Evolutionary conservation across 2,113 vertebrate species (phyloP).

Genomic region (Platycercus adscitus): DNA sequence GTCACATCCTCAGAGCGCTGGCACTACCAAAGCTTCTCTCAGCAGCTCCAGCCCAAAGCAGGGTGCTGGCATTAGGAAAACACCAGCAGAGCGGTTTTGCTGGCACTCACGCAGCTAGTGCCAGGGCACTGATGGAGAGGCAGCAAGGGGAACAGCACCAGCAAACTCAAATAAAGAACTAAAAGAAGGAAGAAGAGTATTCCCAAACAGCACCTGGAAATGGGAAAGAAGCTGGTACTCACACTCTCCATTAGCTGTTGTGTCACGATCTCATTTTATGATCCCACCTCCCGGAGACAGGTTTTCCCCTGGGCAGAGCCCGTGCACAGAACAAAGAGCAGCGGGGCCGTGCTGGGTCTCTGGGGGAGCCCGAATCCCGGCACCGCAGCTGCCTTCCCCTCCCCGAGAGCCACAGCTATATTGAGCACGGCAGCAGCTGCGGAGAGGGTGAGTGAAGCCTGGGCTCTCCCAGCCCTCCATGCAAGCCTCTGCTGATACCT

Average conservation of each 20-base stretch:
- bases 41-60: background rate
- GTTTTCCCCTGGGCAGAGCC: background rate
- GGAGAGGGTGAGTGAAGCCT: background rate
- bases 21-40: background rate
- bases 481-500: background rate
- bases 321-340: background rate
- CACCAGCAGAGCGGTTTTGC: background rate
- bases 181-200: background rate
- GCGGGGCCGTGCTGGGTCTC: background rate
- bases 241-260: background rate
- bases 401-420: background rate
- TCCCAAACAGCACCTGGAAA: background rate
- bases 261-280: rapidly evolving
- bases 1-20: rapidly evolving
- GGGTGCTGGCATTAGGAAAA: background rate
- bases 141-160: background rate
- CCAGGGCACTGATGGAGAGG: background rate
- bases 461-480: background rate
- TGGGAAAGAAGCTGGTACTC: background rate
- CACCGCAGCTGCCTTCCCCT: background rate
- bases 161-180: background rate
- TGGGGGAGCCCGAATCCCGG: background rate
- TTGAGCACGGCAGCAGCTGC: background rate
- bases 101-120: too few relatives aligned
- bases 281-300: rapidly evolving